Base-by-base conservation (phyloP, 2,797 vertebrate species). In the Rhinogobio ventralis region DNA sequence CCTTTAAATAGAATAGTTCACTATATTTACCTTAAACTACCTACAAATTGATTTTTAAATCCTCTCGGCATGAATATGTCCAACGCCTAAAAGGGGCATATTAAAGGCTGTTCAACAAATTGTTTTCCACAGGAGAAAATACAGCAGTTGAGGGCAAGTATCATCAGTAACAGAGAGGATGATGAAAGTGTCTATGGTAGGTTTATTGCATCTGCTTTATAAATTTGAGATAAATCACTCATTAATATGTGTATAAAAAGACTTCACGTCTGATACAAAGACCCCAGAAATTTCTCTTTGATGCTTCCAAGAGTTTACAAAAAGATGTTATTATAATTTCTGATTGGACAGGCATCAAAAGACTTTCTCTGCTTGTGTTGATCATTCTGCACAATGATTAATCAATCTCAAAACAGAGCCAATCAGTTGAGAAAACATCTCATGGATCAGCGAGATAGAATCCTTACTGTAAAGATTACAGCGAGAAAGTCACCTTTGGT, bases 141-240 rank as follows among this genome's bases (percentile, higher is more conserved):
- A 74, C 93, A 79, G 83, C 93, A 94, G 84, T 88, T 87, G 66
- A 91, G 92, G 81, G 86, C 89, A 53, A 87, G 85, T 9, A 81
- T 90, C 64, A 75, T 89, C 86, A 93, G 82, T 88, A 91, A 84
- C 89, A 89, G 82, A 83, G 89, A 85, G 36, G 87, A 89, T 1
- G 90, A 91, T 0, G 91, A 93, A 82, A 87, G 86, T 36, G 88
- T 95, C 88, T 95, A 95, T n/a, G 95, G 95, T 96, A 91, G 75
- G 84, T 81, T 79, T 75, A 71, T n/a, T 33, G 36, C 25, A 33
- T 33, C 30, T 42, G 4, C 9, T 9, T 46, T 33, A 45, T 30
- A 64, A 20, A 30, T 75, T 25, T 81, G 23, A 25, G 15, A 28
- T 51, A 42, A 55, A 51, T 67, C 11, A 14, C 5, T 72, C n/a